Base-by-base conservation (phyloP, 2,888 invertebrate species). In the Erannis defoliaria region DNA sequence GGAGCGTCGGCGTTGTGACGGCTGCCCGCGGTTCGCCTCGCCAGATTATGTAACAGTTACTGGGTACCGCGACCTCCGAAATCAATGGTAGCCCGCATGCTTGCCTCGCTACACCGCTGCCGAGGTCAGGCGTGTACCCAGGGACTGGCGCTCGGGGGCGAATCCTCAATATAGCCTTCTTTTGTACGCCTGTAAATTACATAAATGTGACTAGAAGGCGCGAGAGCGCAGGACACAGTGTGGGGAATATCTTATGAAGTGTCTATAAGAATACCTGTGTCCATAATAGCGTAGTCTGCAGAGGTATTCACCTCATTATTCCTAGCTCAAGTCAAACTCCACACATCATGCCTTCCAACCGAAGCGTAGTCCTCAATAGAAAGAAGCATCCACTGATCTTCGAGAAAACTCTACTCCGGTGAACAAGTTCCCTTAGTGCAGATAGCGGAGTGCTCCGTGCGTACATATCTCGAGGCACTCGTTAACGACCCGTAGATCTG, bases 21-120 rank as follows among this genome's bases (percentile, higher is more conserved):
- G n/a, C n/a, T n/a, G n/a, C n/a, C n/a, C n/a, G n/a, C n/a, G n/a
- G n/a, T n/a, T n/a, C n/a, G n/a, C n/a, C n/a, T n/a, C n/a, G 16
- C 40, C 51, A 51, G 40, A 51, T 51, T 51, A 29, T 23, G 29
- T 18, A 26, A n/a, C 14, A 51, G 38, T 51, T 38, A 29, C 40
- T 19, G 18, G 16, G 40, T 51, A 51, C 40, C 43, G 56, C 68
- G 67, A 67, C 64, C 64, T 67, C 66, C 61, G 61, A 55, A 65
- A 62, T 63, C 68, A 64, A 66, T 55, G 71, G 66, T 64, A 62
- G 68, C 66, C 68, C 68, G 70, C 67, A 62, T 64, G 67, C 63
- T 37, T 42, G 54, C 61, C 49, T 46, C 42, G 29, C 58, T 59
- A 37, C 21, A 57, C 10, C 19, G 6, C 51, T 14, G 53, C 18